phyloP scores from a whole-genome alignment of 2,113 vertebrate genomes.

The Mustelus asterias region DNA sequence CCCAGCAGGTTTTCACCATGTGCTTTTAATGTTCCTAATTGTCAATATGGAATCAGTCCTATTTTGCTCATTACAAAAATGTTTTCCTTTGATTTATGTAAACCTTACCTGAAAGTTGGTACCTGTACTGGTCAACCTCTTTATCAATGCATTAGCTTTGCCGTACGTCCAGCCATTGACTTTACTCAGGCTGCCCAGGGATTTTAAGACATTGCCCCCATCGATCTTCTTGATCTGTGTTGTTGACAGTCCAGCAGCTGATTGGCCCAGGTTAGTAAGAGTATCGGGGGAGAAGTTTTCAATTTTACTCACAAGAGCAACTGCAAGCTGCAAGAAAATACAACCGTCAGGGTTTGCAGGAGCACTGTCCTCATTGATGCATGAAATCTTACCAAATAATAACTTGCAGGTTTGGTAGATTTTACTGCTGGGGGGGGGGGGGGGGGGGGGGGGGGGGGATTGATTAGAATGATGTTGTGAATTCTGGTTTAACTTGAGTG shows the following conservation, averaged over 20 bases:
- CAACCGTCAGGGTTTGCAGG: not conserved
- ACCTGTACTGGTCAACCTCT: slow-evolving; percentile 18
- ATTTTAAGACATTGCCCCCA: not conserved
- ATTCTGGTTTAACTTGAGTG: not conserved
- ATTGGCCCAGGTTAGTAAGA: slow-evolving; percentile 31
- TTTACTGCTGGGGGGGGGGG: too few relatives aligned
- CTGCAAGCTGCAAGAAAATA: slow-evolving; percentile 33
- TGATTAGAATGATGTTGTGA: not conserved
- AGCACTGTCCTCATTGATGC: too few relatives aligned
- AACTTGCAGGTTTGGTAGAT: not conserved
- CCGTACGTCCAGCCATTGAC: slow-evolving; percentile 37
- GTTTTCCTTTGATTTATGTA: not conserved
- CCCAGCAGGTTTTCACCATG: not conserved
- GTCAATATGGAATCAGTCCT: not conserved
- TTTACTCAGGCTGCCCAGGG: slow-evolving; percentile 5
- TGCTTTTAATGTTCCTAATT: not conserved
- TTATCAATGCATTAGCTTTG: slow-evolving; percentile 39
- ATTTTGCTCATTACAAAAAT: not conserved
- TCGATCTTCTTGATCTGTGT: slow-evolving; percentile 15
- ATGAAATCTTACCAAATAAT: not conserved
- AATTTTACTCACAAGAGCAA: slow-evolving; percentile 18
- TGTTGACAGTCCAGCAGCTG: slow-evolving; percentile 36
- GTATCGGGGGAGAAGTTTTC: slow-evolving; percentile 2
- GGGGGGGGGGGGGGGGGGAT: too few relatives aligned
- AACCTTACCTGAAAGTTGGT: slow-evolving; percentile 39